These are phyloP conservation scores for Odocoileus hemionus DNA, from an alignment of 2,113 vertebrate species.

Conservation along the genomic window DNA sequence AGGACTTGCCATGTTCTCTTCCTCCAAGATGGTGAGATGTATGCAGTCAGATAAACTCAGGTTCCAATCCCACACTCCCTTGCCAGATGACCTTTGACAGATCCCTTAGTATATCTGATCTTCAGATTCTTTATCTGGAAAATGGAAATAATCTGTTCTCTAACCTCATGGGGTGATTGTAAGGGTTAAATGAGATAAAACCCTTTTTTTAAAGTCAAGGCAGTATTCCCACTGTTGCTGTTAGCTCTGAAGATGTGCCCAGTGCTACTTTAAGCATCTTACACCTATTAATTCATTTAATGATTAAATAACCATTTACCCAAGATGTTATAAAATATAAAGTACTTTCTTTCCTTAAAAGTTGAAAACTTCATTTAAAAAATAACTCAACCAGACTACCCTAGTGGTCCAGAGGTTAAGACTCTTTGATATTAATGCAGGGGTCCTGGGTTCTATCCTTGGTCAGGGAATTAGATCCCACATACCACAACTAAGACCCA, in stretches of 20 bases:
- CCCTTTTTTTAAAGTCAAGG: not conserved
- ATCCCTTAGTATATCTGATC: not conserved
- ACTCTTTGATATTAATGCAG: not conserved
- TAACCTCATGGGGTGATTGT: not conserved
- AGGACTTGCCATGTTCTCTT: not conserved
- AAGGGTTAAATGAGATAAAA: not conserved
- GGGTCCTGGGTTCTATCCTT: not conserved
- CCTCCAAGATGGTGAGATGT: not conserved
- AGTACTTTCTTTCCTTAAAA: not conserved
- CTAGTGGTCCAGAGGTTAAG: not conserved
- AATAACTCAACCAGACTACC: not conserved
- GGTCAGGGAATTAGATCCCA: not conserved
- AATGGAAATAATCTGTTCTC: not conserved
- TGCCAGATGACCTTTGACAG: not conserved
- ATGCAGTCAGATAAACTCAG: not conserved
- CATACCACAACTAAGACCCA: not conserved
- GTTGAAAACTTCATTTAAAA: constrained; percentile 15
- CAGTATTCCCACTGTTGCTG: not conserved
- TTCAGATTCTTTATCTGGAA: not conserved
- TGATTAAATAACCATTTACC: not conserved
- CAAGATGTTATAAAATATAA: not conserved
- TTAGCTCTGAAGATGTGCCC: not conserved
- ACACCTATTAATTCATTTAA: not conserved
- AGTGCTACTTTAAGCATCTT: not conserved
- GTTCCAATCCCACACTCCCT: not conserved